A percentile compares a stretch with the other conserved stretches of the same genome.
These are phyloP conservation scores for Teleopsis dalmanni DNA, from an alignment of 1,140 invertebrate species.

Conservation along the genomic window DNA sequence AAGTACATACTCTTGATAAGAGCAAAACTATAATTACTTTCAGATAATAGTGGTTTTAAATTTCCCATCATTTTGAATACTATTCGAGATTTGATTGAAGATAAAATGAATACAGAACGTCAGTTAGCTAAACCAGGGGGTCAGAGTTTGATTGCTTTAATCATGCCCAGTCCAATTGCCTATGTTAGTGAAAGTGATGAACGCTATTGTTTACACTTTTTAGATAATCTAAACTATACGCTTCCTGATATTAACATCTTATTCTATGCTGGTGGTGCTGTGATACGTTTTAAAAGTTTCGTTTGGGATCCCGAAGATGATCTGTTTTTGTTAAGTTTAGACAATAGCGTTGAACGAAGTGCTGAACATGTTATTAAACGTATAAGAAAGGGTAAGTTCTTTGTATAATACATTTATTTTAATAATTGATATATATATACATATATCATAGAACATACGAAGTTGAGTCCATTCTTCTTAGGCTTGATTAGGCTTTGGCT, in stretches of 20 bases:
- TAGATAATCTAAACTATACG: constrained; percentile 44
- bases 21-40: constrained; percentile 5
- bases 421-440: neutral
- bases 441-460: neutral
- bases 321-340: constrained; percentile 29
- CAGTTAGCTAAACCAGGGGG: constrained; percentile 42
- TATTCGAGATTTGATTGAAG: constrained; percentile 33
- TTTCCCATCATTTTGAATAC: constrained; percentile 44
- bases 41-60: constrained; percentile 47
- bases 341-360: constrained; percentile 16
- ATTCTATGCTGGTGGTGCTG: constrained; percentile 45
- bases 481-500: too few species aligned
- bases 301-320: constrained; percentile 43
- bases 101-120: constrained; percentile 44
- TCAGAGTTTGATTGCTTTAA: constrained; percentile 49
- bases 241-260: constrained; percentile 50
- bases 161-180: constrained; percentile 43
- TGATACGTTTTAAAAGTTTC: constrained; percentile 47
- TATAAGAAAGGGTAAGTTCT: constrained; percentile 32
- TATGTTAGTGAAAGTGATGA: constrained; percentile 44
- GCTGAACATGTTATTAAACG: constrained; percentile 27
- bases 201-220: constrained; percentile 42
- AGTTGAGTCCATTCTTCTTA: too few species aligned
- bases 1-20: neutral
- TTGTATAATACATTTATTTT: neutral